Percentiles rank a stretch among this genome's conserved stretches.
Evolutionary conservation across 2,888 invertebrate genomes (phyloP).

Genomic region (Slavum lentiscoides): DNA sequence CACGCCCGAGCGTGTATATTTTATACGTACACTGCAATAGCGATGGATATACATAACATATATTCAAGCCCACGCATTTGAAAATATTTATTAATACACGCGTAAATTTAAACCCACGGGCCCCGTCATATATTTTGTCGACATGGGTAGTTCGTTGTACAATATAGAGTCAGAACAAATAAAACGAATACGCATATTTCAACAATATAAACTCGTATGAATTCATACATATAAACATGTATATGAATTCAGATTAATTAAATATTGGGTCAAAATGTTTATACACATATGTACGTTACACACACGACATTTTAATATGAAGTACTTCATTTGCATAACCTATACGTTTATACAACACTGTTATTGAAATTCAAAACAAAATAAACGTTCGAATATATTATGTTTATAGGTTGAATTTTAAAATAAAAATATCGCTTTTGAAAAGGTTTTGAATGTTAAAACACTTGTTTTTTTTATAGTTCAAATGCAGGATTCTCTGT

Average conservation of each 20-base stretch:
- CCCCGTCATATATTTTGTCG: not conserved
- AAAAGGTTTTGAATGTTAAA: no score
- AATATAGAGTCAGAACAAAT: not conserved
- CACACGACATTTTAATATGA: not conserved
- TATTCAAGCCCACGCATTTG: not conserved
- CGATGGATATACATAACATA: no score
- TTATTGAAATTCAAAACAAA: not conserved
- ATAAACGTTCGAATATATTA: no score
- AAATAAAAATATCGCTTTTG: no score
- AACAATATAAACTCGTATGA: not conserved
- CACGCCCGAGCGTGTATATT: not conserved
- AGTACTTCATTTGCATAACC: conserved; percentile 3
- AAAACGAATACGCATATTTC: not conserved
- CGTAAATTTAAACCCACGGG: no score
- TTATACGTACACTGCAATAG: no score
- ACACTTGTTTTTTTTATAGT: no score
- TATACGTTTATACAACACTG: no score
- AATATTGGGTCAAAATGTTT: not conserved
- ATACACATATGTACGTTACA: not conserved
- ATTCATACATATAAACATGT: not conserved
- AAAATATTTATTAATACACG: no score
- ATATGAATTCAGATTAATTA: conserved; percentile 5
- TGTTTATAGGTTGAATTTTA: no score
- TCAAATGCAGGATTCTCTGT: no score
- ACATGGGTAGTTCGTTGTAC: not conserved